phyloP scores from a whole-genome alignment of 2,113 vertebrate genomes.

The Eclectus roratus region DNA sequence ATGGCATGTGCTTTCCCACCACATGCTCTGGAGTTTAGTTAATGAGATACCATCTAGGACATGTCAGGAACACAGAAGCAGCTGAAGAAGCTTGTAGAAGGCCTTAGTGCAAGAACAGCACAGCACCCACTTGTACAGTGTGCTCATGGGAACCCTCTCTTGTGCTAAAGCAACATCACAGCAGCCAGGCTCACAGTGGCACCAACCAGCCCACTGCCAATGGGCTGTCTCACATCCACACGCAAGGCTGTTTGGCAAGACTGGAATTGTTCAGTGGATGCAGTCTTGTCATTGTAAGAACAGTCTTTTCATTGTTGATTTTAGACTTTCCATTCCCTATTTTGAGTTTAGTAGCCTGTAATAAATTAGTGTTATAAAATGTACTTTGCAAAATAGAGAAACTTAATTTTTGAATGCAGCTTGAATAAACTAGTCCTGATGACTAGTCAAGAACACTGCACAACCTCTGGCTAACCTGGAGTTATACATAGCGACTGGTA shows the following conservation, averaged over 20 bases:
- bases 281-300: neutral
- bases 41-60: neutral
- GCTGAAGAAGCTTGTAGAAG: neutral
- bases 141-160: neutral
- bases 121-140: neutral
- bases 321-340: neutral
- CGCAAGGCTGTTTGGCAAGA: rapidly evolving
- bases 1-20: neutral
- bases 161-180: rapidly evolving
- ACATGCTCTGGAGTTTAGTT: neutral
- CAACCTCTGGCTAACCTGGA: neutral
- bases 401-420: neutral
- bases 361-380: neutral
- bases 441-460: neutral
- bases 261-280: too few relatives aligned
- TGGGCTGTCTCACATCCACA: neutral
- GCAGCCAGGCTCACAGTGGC: neutral
- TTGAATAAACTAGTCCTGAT: neutral
- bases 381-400: neutral
- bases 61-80: neutral
- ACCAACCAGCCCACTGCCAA: neutral
- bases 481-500: rapidly evolving
- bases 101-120: neutral
- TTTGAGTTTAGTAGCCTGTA: neutral
- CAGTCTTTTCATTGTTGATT: neutral